A percentile compares a stretch with the other conserved stretches of the same genome.
phyloP scores from a whole-genome alignment of 2,888 invertebrate genomes.

The Scaptomyza caliginosa region DNA sequence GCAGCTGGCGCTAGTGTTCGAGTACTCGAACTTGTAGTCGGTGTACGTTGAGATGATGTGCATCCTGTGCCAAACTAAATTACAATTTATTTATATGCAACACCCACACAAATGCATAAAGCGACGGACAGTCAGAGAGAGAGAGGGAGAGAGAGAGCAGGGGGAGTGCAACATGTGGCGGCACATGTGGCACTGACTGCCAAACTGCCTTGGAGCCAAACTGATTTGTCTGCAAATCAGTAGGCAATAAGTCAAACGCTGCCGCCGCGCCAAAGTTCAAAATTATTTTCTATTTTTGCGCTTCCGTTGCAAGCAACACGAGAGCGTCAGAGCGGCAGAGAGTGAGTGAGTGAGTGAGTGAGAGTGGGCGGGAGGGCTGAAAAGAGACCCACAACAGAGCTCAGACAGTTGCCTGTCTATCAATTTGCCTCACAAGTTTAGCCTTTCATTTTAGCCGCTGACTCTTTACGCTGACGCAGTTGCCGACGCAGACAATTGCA shows the following conservation, averaged over 20 bases:
- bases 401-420: conserved; percentile 73
- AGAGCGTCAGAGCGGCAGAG: background rate
- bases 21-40: conserved; percentile 14
- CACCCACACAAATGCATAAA: conserved; percentile 75
- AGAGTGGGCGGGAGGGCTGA: background rate
- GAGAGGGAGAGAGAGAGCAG: conserved; percentile 3
- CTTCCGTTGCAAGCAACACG: conserved; percentile 57
- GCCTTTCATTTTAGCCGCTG: conserved; percentile 79
- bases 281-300: conserved; percentile 73
- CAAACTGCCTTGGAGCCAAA: conserved; percentile 51
- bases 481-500: conserved; percentile 67
- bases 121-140: conserved; percentile 19
- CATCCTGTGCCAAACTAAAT: conserved; percentile 75
- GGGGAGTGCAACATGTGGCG: conserved; percentile 41
- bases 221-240: conserved; percentile 78
- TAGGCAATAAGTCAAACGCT: conserved; percentile 79
- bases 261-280: conserved; percentile 72
- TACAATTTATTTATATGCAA: conserved; percentile 80
- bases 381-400: conserved; percentile 15
- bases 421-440: conserved; percentile 70
- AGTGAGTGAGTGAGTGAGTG: background rate
- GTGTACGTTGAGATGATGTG: conserved; percentile 44
- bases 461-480: conserved; percentile 67
- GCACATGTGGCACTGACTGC: conserved; percentile 38
- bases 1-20: conserved; percentile 68